Base-by-base conservation (phyloP, 2,888 invertebrate species). In the Ormyrus rosae region DNA sequence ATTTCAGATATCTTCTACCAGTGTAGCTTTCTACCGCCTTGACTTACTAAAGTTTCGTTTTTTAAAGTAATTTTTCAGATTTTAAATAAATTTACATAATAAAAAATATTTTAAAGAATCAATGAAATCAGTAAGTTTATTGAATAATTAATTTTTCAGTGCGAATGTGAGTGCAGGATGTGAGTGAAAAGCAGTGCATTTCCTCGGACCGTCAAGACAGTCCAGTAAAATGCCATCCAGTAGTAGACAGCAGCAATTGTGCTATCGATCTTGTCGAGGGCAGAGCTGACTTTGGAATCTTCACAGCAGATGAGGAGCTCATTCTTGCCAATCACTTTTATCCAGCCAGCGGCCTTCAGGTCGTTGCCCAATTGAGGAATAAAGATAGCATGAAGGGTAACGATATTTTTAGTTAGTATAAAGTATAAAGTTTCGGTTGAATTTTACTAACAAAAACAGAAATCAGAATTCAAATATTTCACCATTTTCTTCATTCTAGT, bases 181-280 rank as follows among this genome's bases (percentile, higher is more conserved):
- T 34, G 34, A 34, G 2, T 34, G 34, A 34, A 34, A 34, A 63
- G 6, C 60, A 73, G 3, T 88, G 88, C 58, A 60, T 46, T 3
- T 81, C 82, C 19, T 9, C 88, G 85, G 70, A 53, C 1, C 75
- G 75, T 5, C 34, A 19, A 0, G 34, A 70, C 34, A 80, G 80
- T 50, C 71, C 80, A 75, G 84, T 89, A n/a, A 82, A 83, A 19
- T 89, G 89, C 67, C 75, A 84, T 5, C 78, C 81, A 34, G 85
- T 87, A 0, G 80, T 72, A 58, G 90, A 85, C 85, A 94, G 94
- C 83, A 90, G 93, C 50, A 94, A 94, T 85, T 95, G 95, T 86
- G 92, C 94, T 0, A 85, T 94, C 8, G 92, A 92, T 83, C 86
- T 95, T 64, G 89, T 91, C 0, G 88, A 91, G 5, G 92, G 92